phyloP scores from a whole-genome alignment of 1,140 invertebrate genomes.

The Drosophila repleta region DNA sequence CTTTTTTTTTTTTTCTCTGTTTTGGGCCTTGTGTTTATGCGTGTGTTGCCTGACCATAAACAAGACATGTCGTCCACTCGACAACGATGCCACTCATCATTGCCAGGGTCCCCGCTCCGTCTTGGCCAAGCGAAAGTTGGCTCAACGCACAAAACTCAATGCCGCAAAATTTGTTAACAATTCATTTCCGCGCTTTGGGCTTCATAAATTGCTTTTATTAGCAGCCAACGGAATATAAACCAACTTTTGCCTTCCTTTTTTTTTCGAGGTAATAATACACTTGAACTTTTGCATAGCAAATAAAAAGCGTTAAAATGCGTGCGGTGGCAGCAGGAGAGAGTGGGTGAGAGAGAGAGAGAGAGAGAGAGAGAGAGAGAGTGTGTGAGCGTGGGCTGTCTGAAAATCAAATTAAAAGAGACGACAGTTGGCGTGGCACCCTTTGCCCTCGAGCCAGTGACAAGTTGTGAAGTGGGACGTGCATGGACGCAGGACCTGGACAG shows the following conservation, averaged over 20 bases:
- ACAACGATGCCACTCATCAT: conserved; percentile 59
- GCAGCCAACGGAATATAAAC: conserved; percentile 44
- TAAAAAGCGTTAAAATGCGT: conserved; percentile 78
- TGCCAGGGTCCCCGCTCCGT: not conserved
- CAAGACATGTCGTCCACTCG: conserved; percentile 68
- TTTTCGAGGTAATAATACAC: conserved; percentile 67
- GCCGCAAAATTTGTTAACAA: conserved; percentile 72
- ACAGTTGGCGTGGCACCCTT: conserved; percentile 21
- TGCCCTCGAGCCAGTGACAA: conserved; percentile 73
- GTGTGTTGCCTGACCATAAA: conserved; percentile 58
- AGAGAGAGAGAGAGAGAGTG: not conserved
- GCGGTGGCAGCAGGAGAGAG: not conserved
- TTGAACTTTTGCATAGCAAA: conserved; percentile 80
- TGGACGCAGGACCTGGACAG: conserved; percentile 12
- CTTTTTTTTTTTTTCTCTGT: not conserved
- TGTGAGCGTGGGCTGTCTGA: conserved; percentile 28
- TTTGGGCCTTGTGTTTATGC: conserved; percentile 17
- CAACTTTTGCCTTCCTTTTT: conserved; percentile 22
- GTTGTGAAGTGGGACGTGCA: conserved; percentile 56
- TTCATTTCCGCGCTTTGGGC: conserved; percentile 80
- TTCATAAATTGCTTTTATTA: conserved; percentile 82
- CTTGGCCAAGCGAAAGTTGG: not conserved
- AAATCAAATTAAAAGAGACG: conserved; percentile 56
- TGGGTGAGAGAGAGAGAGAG: not conserved
- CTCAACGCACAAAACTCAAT: conserved; percentile 27